Percentiles rank a stretch among this genome's conserved stretches.
Evolutionary conservation across 2,797 vertebrate genomes (phyloP).

Genomic region (Acropternis orthonyx): DNA sequence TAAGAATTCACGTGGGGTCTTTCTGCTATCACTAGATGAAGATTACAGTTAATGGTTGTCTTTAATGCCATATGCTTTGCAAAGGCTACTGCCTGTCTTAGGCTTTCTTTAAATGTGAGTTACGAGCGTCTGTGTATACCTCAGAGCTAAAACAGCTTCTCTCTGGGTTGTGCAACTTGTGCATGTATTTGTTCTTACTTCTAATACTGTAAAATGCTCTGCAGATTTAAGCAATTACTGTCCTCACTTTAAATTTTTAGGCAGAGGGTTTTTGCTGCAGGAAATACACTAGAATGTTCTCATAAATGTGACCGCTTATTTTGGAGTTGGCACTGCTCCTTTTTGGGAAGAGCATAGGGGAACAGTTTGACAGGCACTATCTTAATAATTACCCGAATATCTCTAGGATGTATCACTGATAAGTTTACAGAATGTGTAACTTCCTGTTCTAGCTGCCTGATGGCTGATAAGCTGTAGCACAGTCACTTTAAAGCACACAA

Average conservation of each 20-base stretch:
- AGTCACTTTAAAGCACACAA: conserved; percentile 1
- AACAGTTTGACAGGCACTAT: neutral
- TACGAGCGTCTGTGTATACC: neutral
- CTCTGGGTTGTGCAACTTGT: neutral
- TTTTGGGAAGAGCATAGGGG: neutral
- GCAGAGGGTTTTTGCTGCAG: neutral
- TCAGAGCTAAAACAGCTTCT: neutral
- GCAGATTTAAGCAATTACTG: neutral
- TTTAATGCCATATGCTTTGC: neutral
- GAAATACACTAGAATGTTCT: neutral
- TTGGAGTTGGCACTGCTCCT: neutral
- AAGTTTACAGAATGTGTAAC: neutral
- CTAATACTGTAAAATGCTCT: neutral
- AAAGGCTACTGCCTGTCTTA: neutral
- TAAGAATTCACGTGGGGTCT: neutral
- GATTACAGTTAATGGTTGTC: neutral
- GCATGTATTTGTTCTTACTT: neutral
- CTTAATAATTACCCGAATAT: neutral
- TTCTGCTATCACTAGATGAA: neutral
- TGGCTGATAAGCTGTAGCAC: neutral
- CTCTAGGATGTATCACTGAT: neutral
- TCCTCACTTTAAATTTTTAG: neutral
- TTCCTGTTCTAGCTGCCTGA: conserved; percentile 2
- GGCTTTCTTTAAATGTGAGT: neutral
- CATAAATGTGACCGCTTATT: neutral